These are phyloP conservation scores for Oopsacas minuta DNA, from an alignment of 37 sponge, comb jelly and placozoan genomes.

Conservation along the genomic window DNA sequence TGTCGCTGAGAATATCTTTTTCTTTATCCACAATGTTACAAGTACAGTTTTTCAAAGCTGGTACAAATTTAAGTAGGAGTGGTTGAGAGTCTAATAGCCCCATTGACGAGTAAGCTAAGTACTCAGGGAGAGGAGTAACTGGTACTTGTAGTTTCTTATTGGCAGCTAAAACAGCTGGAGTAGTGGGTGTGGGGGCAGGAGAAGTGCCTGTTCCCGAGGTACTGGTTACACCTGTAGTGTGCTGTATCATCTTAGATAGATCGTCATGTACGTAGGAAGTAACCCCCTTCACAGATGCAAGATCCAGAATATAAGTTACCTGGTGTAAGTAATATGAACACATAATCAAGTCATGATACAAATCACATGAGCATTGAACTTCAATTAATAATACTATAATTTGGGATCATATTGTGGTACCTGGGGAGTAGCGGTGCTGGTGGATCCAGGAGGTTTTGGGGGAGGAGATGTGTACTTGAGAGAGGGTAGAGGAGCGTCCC, in stretches of 20 bases:
- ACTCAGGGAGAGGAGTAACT: neutral
- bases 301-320: conserved; percentile 1
- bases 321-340: neutral
- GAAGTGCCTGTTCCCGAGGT: neutral
- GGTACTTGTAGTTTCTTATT: neutral
- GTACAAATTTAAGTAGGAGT: neutral
- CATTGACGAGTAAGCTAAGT: neutral
- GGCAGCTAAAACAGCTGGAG: neutral
- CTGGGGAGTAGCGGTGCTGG: neutral
- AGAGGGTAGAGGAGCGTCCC: conserved; percentile 14
- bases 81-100: neutral
- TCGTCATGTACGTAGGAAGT: conserved; percentile 19
- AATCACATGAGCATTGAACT: too few relatives aligned
- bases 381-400: neutral
- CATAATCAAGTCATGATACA: too few relatives aligned
- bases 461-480: neutral
- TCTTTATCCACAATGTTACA: neutral
- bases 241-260: conserved; percentile 4
- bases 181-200: neutral
- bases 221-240: neutral
- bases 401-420: neutral
- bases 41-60: neutral
- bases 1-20: neutral
- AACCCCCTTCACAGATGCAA: neutral
- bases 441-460: neutral